A percentile compares a stretch with the other conserved stretches of the same genome.
Conservation (phyloP, 1,140 invertebrate genomes). For the Stegodyphus dumicola region DNA sequence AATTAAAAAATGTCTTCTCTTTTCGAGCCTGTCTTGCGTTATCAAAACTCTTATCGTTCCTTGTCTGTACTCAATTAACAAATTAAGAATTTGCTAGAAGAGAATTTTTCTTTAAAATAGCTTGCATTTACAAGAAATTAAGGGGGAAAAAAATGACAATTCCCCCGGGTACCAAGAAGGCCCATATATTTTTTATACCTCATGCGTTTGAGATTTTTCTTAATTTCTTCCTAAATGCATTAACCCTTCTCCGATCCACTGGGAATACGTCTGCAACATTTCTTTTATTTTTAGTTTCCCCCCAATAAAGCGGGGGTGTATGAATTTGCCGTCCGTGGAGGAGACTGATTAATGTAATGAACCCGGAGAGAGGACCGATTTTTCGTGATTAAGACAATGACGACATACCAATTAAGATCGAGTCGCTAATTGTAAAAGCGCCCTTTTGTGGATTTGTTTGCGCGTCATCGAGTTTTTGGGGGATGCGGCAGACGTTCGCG, state of each 20-base stretch:
- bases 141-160: conserved; percentile 8
- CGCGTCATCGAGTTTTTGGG: conserved; percentile 42
- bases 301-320: conserved; percentile 13
- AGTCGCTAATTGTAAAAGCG: conserved; percentile 38
- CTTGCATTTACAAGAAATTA: conserved; percentile 30
- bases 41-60: no score
- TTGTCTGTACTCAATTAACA: conserved; percentile 32
- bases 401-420: conserved; percentile 50
- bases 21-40: no score
- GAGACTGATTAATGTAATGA: conserved; percentile 53
- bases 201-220: conserved; percentile 35
- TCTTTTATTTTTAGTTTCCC: background rate
- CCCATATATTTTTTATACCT: background rate
- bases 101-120: conserved; percentile 1
- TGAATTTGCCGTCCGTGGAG: background rate
- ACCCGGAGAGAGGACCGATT: conserved; percentile 17
- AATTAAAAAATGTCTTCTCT: no score
- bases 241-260: conserved; percentile 6
- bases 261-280: conserved; percentile 10
- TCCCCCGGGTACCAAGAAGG: background rate
- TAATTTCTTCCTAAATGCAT: conserved; percentile 50
- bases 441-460: conserved; percentile 53
- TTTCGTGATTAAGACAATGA: conserved; percentile 53
- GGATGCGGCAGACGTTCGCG: background rate
- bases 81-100: conserved; percentile 19